Evolutionary conservation across 92 coral and sea anemone species (phyloP).

Genomic region (Umimayanthus chanpuru): DNA sequence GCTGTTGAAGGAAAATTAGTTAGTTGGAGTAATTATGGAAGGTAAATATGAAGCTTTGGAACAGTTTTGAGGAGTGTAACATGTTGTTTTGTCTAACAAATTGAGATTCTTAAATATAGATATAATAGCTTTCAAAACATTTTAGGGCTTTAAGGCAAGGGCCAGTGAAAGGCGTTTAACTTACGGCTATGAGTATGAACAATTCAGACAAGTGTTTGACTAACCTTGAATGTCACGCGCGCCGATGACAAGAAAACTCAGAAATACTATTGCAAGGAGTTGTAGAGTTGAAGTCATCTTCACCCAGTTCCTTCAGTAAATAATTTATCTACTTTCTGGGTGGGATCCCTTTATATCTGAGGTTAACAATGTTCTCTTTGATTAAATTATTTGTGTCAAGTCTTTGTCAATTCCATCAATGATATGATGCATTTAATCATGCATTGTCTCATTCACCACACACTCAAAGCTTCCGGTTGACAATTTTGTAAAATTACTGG

Average conservation of each 20-base stretch:
- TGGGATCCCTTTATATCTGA: background rate
- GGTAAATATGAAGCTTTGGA: too few relatives aligned
- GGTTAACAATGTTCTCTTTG: background rate
- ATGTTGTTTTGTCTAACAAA: too few relatives aligned
- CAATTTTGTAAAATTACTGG: background rate
- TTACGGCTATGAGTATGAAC: too few relatives aligned
- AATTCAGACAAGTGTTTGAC: background rate
- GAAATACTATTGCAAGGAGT: background rate
- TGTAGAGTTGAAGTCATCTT: background rate
- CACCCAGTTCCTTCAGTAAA: background rate
- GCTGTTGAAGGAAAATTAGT: too few relatives aligned
- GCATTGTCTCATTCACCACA: background rate
- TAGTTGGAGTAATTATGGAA: too few relatives aligned
- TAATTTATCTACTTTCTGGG: background rate
- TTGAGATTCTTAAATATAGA: too few relatives aligned
- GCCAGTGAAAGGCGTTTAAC: too few relatives aligned
- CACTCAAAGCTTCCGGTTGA: background rate
- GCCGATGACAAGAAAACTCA: background rate
- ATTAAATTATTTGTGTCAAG: background rate
- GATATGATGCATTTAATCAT: background rate
- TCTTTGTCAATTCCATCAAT: background rate
- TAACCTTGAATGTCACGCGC: background rate
- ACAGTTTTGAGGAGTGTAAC: too few relatives aligned
- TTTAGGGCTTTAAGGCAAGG: too few relatives aligned
- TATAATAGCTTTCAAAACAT: too few relatives aligned